Base-by-base conservation (phyloP, 37 sponge, comb jelly and placozoan genomes). In the Tethya wilhelma region DNA sequence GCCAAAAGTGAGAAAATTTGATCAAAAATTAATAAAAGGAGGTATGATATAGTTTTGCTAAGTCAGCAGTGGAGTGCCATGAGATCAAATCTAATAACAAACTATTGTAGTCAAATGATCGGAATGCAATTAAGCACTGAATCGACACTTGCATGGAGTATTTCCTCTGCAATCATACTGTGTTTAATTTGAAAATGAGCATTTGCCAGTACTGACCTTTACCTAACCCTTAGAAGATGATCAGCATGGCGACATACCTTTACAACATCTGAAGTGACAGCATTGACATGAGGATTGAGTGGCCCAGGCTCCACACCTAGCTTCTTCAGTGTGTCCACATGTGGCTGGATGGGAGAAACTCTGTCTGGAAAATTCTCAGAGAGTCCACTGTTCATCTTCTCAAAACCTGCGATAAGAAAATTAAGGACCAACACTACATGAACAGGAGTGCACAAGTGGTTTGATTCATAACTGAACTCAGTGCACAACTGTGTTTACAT, bases 311-410 rank as follows among this genome's bases (percentile, higher is more conserved):
- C 64, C 19, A 77, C 90, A 31, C 90, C 90, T 43, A 90, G 34
- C 25, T 53, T 38, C n/a, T 70, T 40, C 29, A 90, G 68, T 38
- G 53, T 59, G 19, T 84, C 86, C 43, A 79, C 58, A 67, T 90
- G 90, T 8, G 39, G 29, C 46, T 84, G 23, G 40, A 90, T 62
- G 12, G 90, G 90, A 38, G 90, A 90, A 37, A 85, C 49, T 44
- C 79, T 55, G 64, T 90, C 90, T 17, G 86, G 43, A 71, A 84
- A 90, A 44, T 84, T 77, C 42, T 79, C 80, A 26, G 86, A 85
- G 11, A 87, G 67, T 3, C 92, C 92, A 33, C 65, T 28, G 36
- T 91, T 79, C 92, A 91, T 91, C 73, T 91, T 91, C 79, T 91
- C 92, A 91, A 91, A 91, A 22, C 92, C 92, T 82, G 40, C 38